phyloP scores from a whole-genome alignment of 2,797 vertebrate species.

The Melanotaenia trifasciata region DNA sequence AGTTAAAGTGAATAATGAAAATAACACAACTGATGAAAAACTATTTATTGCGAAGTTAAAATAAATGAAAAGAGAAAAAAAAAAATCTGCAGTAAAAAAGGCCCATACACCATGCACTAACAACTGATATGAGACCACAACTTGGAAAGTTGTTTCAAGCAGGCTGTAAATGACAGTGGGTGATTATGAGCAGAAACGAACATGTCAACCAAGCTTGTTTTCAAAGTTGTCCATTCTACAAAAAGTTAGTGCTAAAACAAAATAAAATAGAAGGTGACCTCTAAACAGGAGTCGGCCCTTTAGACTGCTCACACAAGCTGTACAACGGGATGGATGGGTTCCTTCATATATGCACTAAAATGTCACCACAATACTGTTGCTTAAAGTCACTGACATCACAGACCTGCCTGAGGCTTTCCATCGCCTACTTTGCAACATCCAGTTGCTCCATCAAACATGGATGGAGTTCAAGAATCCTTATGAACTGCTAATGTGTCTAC shows the following conservation, averaged over 20 bases:
- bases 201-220: not conserved
- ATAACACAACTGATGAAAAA: not conserved
- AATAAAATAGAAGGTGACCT: not conserved
- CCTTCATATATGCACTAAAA: not conserved
- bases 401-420: not conserved
- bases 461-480: constrained; percentile 10
- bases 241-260: not conserved
- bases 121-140: not conserved
- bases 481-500: not conserved
- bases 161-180: not conserved
- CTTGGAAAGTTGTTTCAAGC: not conserved
- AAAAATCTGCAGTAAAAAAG: no score
- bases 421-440: not conserved
- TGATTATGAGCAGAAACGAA: not conserved
- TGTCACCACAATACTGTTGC: not conserved
- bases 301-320: not conserved
- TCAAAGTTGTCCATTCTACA: not conserved
- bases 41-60: constrained; percentile 20
- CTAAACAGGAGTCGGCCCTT: not conserved
- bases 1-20: not conserved
- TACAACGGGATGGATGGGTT: not conserved
- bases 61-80: not conserved
- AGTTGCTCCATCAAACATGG: not conserved
- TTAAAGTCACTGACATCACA: constrained; percentile 6
- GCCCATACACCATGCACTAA: not conserved